phyloP scores from a whole-genome alignment of 2,888 invertebrate genomes.

The Philereme transversata region DNA sequence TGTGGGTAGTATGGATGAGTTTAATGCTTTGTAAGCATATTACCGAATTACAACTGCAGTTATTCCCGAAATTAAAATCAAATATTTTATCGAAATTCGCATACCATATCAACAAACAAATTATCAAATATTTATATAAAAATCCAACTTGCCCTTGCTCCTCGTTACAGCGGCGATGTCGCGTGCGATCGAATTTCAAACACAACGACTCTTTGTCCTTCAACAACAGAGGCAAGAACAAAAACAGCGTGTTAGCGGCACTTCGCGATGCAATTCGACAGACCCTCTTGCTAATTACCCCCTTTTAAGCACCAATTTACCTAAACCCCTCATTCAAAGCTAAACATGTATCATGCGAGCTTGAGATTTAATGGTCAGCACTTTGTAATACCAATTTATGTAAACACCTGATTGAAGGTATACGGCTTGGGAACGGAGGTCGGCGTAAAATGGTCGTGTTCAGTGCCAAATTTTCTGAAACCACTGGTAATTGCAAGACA shows the following conservation, averaged over 20 bases:
- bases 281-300: conserved; percentile 67
- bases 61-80: too few species aligned
- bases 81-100: too few species aligned
- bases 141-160: conserved; percentile 31
- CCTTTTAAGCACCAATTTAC: conserved; percentile 45
- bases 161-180: conserved; percentile 62
- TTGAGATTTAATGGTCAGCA: conserved; percentile 7
- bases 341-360: conserved; percentile 1
- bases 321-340: conserved; percentile 33
- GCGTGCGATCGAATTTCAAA: conserved; percentile 77
- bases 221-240: conserved; percentile 54
- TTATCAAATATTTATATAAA: too few species aligned
- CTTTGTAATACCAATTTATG: conserved; percentile 44
- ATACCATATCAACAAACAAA: too few species aligned
- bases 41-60: too few species aligned
- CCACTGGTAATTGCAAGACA: conserved; percentile 75
- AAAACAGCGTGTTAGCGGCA: conserved; percentile 74
- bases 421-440: conserved; percentile 2
- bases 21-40: too few species aligned
- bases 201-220: conserved; percentile 49
- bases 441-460: conserved; percentile 27
- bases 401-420: not conserved
- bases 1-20: too few species aligned
- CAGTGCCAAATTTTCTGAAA: conserved; percentile 78
- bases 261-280: conserved; percentile 72